Evolutionary conservation across 2,113 vertebrate genomes (phyloP), one percentile per base, ranked within the genome.

Genomic region (Entelurus aequoreus): DNA sequence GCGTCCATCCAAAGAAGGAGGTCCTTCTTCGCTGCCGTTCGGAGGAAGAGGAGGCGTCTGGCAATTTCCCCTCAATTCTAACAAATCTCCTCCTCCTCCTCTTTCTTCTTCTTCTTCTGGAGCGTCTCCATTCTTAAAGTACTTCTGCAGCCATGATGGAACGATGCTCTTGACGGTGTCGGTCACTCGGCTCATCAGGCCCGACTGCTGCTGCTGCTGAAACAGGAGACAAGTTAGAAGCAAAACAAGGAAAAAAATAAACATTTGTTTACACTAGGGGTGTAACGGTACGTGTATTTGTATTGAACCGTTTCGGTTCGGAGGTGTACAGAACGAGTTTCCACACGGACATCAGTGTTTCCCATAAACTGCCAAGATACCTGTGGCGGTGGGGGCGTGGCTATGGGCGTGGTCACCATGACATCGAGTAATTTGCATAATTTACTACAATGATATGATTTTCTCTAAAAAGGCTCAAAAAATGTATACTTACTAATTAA

Each of bases 121-220:
- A 57, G 81, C 82, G 78, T 94, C 93, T n/a, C 73, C 93, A 82
- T 89, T 95, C 61, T 89, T 94, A 80, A 99, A 99, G 74, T 99
- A 99, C 76, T 91, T 96, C 75, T 96, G 94, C 49, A 99, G 76
- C 97, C 97, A 99, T 56, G 89, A 91, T 35, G 97, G 97, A 64
- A 99, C 95, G 61, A 98, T 98, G 78, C 91, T 98, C 87, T 95
- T 99, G 66, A 99, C 93, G 4, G 94, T 97, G 82, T 98, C 94
- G 0, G 95, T 95, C 78, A 99, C 92, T 81, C 94, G 92, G 79
- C 92, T 94, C 81, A 99, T 93, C 82, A 99, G 87, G 51, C 96
- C 94, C 89, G 94, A 87, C 50, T 51, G 46, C 65, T 78, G 51
- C 58, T 53, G 75, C 50, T 46, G 47, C 63, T 78, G 52, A 54